Evolutionary conservation across 2,888 invertebrate genomes (phyloP).

Genomic region (Tachystola acroxantha): DNA sequence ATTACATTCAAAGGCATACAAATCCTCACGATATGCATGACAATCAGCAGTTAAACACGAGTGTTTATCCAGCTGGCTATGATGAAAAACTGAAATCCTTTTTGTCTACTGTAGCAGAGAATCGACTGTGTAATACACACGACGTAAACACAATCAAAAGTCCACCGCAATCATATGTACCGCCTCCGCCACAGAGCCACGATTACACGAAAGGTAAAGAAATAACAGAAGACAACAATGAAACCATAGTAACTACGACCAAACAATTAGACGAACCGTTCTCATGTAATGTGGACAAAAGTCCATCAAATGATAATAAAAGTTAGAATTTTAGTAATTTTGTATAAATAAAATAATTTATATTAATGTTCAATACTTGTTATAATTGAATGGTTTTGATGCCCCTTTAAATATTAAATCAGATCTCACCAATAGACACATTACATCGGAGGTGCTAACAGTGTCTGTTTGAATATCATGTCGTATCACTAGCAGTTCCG

Average conservation of each 20-base stretch:
- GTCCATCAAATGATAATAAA: slow-evolving; percentile 10
- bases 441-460: no score
- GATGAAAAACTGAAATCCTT: slow-evolving; percentile 40
- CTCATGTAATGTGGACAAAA: slow-evolving; percentile 3
- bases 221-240: slow-evolving; percentile 18
- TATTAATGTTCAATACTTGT: no score
- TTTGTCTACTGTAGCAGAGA: slow-evolving; percentile 19
- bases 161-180: slow-evolving; percentile 15
- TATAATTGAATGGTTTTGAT: no score
- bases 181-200: slow-evolving; percentile 13
- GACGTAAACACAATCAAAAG: neutral
- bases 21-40: slow-evolving; percentile 26
- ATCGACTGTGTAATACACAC: neutral
- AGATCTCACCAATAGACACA: no score
- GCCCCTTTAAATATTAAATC: no score
- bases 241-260: slow-evolving; percentile 12
- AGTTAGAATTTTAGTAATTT: slow-evolving; percentile 6
- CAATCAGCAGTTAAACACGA: slow-evolving; percentile 22
- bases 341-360: no score
- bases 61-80: slow-evolving; percentile 26
- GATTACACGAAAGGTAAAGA: slow-evolving; percentile 19
- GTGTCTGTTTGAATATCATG: no score
- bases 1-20: slow-evolving; percentile 30
- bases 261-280: neutral
- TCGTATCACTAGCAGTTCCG: slow-evolving; percentile 11